Percentiles rank a stretch among this genome's conserved stretches.
Conservation (phyloP, 2,797 vertebrate species). For the Emys orbicularis region DNA sequence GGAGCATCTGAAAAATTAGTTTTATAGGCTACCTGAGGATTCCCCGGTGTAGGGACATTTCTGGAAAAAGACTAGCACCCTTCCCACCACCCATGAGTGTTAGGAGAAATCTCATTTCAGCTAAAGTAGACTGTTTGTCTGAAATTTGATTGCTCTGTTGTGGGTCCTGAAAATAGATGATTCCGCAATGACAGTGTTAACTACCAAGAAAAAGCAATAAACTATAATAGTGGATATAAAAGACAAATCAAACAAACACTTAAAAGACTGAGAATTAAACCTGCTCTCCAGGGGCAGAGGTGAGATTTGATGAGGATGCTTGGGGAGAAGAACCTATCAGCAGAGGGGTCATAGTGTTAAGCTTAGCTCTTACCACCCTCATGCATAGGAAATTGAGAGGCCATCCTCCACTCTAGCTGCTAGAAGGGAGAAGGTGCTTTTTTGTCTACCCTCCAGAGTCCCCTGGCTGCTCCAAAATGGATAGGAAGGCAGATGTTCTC, state of each 20-base stretch:
- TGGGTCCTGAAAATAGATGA: slow-evolving; percentile 21
- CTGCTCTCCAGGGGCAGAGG: neutral
- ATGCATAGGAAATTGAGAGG: no score
- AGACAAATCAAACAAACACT: neutral
- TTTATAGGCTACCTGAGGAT: neutral
- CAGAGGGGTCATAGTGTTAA: neutral
- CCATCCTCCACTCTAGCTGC: no score
- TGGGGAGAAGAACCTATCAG: neutral
- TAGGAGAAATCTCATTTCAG: neutral
- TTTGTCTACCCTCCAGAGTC: no score
- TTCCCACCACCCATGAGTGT: neutral
- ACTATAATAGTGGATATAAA: neutral
- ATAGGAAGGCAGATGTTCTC: neutral
- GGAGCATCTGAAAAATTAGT: neutral
- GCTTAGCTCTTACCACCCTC: neutral
- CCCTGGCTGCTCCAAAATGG: no score
- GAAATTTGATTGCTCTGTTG: slow-evolving; percentile 22
- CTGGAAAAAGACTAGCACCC: neutral
- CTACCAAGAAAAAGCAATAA: neutral
- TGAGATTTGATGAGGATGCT: neutral
- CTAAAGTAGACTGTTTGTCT: slow-evolving; percentile 13
- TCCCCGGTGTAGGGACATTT: neutral
- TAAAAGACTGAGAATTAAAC: neutral
- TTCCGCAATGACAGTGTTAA: neutral
- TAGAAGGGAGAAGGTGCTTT: no score